Evolutionary conservation across 2,888 invertebrate species (phyloP).

Genomic region (Monoplex corrugatus): DNA sequence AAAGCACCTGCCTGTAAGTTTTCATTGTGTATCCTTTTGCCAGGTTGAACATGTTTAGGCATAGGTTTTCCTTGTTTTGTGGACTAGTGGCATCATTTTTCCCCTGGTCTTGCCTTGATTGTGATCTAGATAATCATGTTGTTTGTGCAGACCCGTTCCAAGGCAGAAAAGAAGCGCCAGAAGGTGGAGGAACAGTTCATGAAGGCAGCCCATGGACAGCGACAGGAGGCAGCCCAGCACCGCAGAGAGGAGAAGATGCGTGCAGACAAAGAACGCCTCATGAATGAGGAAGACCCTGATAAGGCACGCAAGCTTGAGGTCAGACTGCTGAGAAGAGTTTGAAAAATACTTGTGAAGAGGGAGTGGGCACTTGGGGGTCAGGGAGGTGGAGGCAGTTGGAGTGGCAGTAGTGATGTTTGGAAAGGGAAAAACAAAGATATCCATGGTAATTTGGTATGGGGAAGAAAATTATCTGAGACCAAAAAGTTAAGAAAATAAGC

Average conservation of each 20-base stretch:
- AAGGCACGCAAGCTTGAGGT: conserved; percentile 87
- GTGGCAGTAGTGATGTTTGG: neutral
- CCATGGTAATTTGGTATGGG: too few relatives aligned
- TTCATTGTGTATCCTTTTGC: too few relatives aligned
- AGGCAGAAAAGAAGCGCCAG: conserved; percentile 96
- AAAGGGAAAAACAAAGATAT: too few relatives aligned
- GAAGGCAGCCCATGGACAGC: conserved; percentile 96
- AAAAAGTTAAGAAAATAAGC: neutral
- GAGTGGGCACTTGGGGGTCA: neutral
- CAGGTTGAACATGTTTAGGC: too few relatives aligned
- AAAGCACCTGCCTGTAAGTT: too few relatives aligned
- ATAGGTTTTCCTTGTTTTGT: too few relatives aligned
- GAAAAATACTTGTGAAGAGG: neutral
- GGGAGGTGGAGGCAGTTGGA: neutral
- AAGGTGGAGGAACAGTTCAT: conserved; percentile 96
- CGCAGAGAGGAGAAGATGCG: conserved; percentile 95
- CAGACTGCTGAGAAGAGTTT: neutral
- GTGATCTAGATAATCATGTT: too few relatives aligned
- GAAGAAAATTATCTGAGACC: neutral
- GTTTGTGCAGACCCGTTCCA: conserved; percentile 88
- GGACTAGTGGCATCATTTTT: too few relatives aligned
- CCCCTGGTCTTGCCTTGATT: too few relatives aligned
- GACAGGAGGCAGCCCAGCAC: conserved; percentile 97
- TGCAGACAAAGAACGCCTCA: conserved; percentile 95
- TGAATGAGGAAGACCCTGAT: conserved; percentile 96